phyloP scores from a whole-genome alignment of 2,113 vertebrate species.

The Sylvietta virens region DNA sequence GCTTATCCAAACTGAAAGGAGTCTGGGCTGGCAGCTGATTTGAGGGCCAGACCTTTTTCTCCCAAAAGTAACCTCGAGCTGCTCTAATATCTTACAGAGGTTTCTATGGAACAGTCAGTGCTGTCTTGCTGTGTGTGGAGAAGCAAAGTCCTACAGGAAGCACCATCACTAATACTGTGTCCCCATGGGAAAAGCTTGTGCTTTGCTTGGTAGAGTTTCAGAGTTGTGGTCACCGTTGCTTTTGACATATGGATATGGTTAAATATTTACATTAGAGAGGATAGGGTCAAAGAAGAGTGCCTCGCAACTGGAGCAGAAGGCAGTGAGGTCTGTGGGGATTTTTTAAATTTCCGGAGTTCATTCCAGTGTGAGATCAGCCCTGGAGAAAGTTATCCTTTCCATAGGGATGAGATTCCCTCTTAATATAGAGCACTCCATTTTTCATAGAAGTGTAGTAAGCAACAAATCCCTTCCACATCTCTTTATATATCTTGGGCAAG shows the following conservation, averaged over 20 bases:
- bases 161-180: not conserved
- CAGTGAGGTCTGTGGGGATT: not conserved
- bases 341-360: constrained; percentile 6
- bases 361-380: constrained; percentile 8
- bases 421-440: not conserved
- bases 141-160: not conserved
- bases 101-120: not conserved
- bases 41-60: not conserved
- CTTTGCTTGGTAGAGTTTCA: constrained; percentile 17
- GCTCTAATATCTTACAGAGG: not conserved
- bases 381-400: not conserved
- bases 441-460: not conserved
- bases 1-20: not conserved
- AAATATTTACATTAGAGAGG: constrained; percentile 26
- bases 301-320: constrained; percentile 11
- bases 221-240: not conserved
- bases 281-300: not conserved
- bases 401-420: not conserved
- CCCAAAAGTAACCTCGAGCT: not conserved
- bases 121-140: not conserved
- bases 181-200: not conserved
- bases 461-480: not conserved
- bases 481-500: not conserved
- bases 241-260: constrained; percentile 4
- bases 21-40: not conserved